Base-by-base conservation (phyloP, 2,888 invertebrate genomes). In the Ichneumoninae sp. region DNA sequence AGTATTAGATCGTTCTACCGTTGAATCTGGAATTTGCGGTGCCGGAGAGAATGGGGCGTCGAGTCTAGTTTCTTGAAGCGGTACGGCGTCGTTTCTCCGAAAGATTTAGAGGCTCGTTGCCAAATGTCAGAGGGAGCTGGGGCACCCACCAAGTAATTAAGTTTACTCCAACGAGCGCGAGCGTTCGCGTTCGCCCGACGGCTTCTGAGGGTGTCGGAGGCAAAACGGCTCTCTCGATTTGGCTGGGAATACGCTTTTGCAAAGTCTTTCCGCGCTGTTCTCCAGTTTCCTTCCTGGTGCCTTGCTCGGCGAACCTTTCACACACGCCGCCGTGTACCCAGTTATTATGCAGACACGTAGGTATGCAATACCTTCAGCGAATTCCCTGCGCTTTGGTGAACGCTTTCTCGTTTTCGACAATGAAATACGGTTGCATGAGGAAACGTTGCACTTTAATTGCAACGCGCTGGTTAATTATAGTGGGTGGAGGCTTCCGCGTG, bases 31-130 rank as follows among this genome's bases (percentile, higher is more conserved):
- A 70, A 47, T 30, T 74, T 75, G 33, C 19, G 74, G 44, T 52
- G 54, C 10, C 19, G 57, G 47, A n/a, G 22, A 33, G 60, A 30
- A 66, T 40, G 44, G 77, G 78, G 47, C 50, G 70, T 63, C 50
- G 69, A 69, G 22, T 78, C 33, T 36, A 68, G 63, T 69, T 78
- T 52, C 68, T 79, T 69, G 19, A 60, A 83, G 65, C 60, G 78
- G 69, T 33, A 69, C 63, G 78, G 63, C 78, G 63, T 70, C 73
- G 78, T 83, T 88, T 86, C 86, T 83, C 65, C 77, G 57, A 70
- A 85, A 89, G 90, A 90, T 90, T 90, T 90, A 90, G 88, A 86
- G 88, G 87, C 87, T 89, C 90, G 88, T 90, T 90, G 90, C 89
- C 90, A 90, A 90, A 90, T 90, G 90, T 89, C 90, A 89, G 90